Evolutionary conservation across 2,797 vertebrate species (phyloP), one percentile per base, ranked within the genome.

Genomic region (Brotogeris chrysoptera): DNA sequence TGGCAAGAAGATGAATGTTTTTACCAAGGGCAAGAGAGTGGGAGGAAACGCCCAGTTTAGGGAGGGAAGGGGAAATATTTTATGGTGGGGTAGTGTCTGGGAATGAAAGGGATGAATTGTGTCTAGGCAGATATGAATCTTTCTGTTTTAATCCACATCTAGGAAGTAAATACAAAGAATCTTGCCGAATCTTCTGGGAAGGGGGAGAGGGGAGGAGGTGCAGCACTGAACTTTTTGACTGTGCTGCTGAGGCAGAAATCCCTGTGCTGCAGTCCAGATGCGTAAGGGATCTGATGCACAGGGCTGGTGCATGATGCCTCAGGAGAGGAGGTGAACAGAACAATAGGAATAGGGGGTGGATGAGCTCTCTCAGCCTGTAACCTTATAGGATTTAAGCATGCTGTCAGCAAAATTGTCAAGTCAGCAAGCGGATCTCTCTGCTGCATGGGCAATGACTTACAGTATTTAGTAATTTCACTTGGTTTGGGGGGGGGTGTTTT

Each of bases 11-110:
- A 95, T 93, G 81, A 96, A 94, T 94, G 91, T 81, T 94, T 94
- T 96, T 80, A 94, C 95, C 94, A 88, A 95, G 91, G 95, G 91
- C 95, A 91, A 95, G 71, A 97, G 52, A 95, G 90, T 93, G 83
- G 90, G 93, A 95, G 95, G 92, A 93, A 96, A 94, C 95, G 4
- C 96, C 94, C 92, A 87, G 74, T 92, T 96, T 50, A 91, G 88
- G 92, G 93, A 96, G 88, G 92, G 84, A 94, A 96, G 86, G 93
- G 84, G 95, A 95, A 95, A 96, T 93, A 92, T 84, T 95, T 97
- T 91, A 92, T 85, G 93, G 86, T 94, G 95, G 95, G 80, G 91
- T 96, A 96, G 91, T 88, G 95, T 94, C 86, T 95, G 92, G 80
- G 93, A 93, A 94, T 95, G 92, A 93, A 96, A 93, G 92, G 77